Evolutionary conservation across 2,113 vertebrate genomes (phyloP).

Genomic region (Chlamydotis undulata): DNA sequence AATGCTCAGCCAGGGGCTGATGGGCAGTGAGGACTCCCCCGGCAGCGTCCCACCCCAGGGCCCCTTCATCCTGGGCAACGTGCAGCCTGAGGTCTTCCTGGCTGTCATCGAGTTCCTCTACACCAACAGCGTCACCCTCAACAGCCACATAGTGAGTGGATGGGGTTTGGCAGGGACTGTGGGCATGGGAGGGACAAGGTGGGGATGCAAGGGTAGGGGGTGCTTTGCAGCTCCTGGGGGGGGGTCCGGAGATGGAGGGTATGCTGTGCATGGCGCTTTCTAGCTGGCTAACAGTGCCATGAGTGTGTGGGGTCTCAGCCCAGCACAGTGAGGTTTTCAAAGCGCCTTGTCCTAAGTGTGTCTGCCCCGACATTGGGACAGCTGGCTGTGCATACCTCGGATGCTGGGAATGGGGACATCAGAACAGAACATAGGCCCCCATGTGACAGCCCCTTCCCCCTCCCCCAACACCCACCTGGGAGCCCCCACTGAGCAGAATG

Average conservation of each 20-base stretch:
- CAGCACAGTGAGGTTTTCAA: background rate
- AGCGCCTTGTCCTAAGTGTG: background rate
- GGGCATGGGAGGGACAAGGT: background rate
- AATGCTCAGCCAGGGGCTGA: conserved; percentile 63
- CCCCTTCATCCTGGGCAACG: conserved; percentile 72
- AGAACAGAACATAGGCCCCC: background rate
- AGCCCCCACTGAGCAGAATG: background rate
- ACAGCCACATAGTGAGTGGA: conserved; percentile 74
- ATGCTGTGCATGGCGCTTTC: background rate
- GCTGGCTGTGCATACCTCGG: background rate
- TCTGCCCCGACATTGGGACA: background rate
- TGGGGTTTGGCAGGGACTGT: background rate
- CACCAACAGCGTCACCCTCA: conserved; percentile 78
- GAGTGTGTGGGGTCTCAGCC: background rate
- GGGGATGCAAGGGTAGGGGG: too few relatives aligned
- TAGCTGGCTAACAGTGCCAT: background rate
- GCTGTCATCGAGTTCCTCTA: conserved; percentile 82
- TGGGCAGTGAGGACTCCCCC: background rate
- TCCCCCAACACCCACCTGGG: too few relatives aligned
- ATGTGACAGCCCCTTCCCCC: background rate
- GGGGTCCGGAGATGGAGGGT: background rate
- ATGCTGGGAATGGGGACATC: background rate
- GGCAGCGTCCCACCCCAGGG: background rate
- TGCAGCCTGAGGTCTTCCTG: conserved; percentile 80
- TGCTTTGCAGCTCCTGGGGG: background rate